Base-by-base conservation (phyloP, 2,888 invertebrate species). In the Eucriotettix oculatus region DNA sequence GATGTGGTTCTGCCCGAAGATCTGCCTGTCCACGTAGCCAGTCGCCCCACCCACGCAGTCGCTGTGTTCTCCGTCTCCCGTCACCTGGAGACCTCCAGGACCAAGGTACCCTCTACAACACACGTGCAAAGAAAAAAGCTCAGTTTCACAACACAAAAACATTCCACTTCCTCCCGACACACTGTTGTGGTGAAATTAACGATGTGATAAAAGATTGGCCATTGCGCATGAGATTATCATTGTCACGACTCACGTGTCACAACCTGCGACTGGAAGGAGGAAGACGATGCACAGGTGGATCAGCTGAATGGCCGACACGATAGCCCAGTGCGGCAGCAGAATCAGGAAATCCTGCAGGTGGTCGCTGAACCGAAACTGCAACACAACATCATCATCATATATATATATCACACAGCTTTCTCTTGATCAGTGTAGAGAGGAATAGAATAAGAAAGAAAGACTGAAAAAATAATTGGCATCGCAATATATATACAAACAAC, bases 1-100 rank as follows among this genome's bases (percentile, higher is more conserved):
- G 42, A 79, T 72, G 66, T 79, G 79, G 42, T 67, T 67, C 9
- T 66, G 64, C 9, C 74, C 73, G 58, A 80, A 60, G 9, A 79
- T 60, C 58, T 68, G 52, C 42, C 74, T 68, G 67, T 80, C 79
- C 43, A 80, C 72, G 66, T 75, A 76, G 12, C 77, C 76, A 2
- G 79, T 74, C 1, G 77, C 76, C 10, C 80, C 80, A 9, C 80
- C 80, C 1, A 77, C 75, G 66, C 80, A 80, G 60, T 74, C 70
- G 3, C 58, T 63, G 60, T 71, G 68, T 1, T 62, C 60, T 1
- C 63, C 65, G 9, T 64, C 58, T n/a, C n/a, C n/a, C n/a, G n/a
- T n/a, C n/a, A n/a, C n/a, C n/a, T 73, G 71, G 5, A 76, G 63
- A 1, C 80, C 80, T 43, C 79, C 79, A 17, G 79, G 78, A 7